A percentile compares a stretch with the other conserved stretches of the same genome.
Conservation (phyloP, 2,113 vertebrate genomes). For the Etheostoma cragini region DNA sequence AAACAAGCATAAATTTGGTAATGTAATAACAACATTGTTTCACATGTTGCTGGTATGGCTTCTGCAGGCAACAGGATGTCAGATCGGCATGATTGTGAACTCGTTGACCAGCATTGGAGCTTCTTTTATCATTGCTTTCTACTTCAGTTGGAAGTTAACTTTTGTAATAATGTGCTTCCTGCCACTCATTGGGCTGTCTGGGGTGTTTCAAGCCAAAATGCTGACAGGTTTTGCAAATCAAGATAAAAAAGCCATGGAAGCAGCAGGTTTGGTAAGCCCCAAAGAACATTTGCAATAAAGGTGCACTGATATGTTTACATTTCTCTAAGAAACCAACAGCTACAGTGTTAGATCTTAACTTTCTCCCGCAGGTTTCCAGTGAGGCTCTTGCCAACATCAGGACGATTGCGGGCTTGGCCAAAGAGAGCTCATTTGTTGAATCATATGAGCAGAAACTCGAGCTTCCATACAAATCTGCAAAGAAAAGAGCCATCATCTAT, state of each 20-base stretch:
- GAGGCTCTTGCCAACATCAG: constrained; percentile 85
- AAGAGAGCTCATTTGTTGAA: constrained; percentile 81
- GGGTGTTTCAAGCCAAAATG: constrained; percentile 82
- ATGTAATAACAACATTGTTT: not conserved
- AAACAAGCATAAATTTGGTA: not conserved
- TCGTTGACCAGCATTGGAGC: constrained; percentile 83
- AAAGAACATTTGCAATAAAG: not conserved
- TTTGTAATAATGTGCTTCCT: constrained; percentile 85
- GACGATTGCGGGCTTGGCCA: constrained; percentile 84
- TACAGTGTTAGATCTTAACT: not conserved
- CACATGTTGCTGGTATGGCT: not conserved
- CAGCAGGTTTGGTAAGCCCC: constrained; percentile 79
- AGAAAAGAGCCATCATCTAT: constrained; percentile 80
- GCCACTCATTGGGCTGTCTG: constrained; percentile 81
- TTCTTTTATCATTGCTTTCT: constrained; percentile 84
- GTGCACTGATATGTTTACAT: not conserved
- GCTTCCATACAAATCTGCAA: constrained; percentile 76
- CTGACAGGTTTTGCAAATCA: constrained; percentile 84
- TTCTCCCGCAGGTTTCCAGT: constrained; percentile 79
- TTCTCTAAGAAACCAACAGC: not conserved
- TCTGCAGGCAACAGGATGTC: constrained; percentile 84
- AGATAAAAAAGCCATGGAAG: constrained; percentile 82
- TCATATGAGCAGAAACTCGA: constrained; percentile 78
- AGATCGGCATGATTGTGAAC: constrained; percentile 85
- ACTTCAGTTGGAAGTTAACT: constrained; percentile 86